These are phyloP conservation scores for Drosophila ambigua DNA, from an alignment of 1,140 invertebrate genomes.

Conservation along the genomic window DNA sequence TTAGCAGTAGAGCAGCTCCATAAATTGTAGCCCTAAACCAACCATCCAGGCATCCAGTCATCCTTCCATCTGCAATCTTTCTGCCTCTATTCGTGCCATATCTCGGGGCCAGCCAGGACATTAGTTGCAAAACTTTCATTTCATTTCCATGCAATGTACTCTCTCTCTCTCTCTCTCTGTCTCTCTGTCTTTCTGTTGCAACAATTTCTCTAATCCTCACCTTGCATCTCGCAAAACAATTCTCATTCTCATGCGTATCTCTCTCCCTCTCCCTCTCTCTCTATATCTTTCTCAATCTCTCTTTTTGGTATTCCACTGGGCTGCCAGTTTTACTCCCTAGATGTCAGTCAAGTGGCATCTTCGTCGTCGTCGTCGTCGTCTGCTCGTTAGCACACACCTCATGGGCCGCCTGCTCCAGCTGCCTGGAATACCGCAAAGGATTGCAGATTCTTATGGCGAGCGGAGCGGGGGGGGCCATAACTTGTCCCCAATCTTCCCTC, in stretches of 20 bases:
- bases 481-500: too few species aligned
- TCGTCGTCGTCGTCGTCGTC: slow-evolving; percentile 47
- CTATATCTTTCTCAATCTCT: slow-evolving; percentile 10
- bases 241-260: slow-evolving; percentile 63
- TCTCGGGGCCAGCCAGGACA: slow-evolving; percentile 25
- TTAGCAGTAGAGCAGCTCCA: slow-evolving; percentile 32
- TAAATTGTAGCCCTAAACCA: slow-evolving; percentile 32
- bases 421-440: slow-evolving; percentile 41
- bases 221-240: slow-evolving; percentile 72
- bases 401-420: slow-evolving; percentile 19
- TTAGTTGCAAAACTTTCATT: slow-evolving; percentile 68
- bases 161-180: too few species aligned
- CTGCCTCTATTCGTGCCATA: slow-evolving; percentile 13
- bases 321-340: slow-evolving; percentile 51
- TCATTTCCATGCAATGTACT: slow-evolving; percentile 55
- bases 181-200: slow-evolving; percentile 17
- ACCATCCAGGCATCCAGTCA: background rate
- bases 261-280: background rate
- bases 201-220: slow-evolving; percentile 75
- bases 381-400: slow-evolving; percentile 75
- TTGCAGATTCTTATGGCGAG: background rate
- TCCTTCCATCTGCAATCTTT: background rate
- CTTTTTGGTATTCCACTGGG: slow-evolving; percentile 9
- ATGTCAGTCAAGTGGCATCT: slow-evolving; percentile 78
- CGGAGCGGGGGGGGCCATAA: too few species aligned